These are phyloP conservation scores for Gortyna flavago DNA, from an alignment of 2,888 invertebrate species.

Conservation along the genomic window DNA sequence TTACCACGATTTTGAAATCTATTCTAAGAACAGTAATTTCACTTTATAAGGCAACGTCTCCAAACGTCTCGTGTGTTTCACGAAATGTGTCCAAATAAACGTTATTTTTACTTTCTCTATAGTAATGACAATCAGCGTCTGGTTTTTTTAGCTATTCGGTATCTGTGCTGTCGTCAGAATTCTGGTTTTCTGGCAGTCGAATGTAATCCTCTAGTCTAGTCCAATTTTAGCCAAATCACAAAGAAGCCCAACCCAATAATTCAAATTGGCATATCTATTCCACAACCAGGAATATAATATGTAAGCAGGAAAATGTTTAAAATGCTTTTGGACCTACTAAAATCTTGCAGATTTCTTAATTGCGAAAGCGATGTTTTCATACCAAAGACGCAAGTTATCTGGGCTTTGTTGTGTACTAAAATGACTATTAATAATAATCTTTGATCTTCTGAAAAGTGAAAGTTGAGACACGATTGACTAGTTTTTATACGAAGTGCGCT, in stretches of 20 bases:
- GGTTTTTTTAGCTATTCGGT: not conserved
- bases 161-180: not conserved
- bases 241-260: not conserved
- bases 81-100: not conserved
- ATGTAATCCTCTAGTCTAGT: not conserved
- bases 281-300: not conserved
- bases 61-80: not conserved
- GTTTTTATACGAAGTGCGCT: conserved; percentile 6
- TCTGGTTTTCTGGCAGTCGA: not conserved
- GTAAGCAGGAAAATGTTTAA: no score
- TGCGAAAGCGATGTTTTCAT: not conserved
- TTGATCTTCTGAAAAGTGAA: conserved; percentile 11
- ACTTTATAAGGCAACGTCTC: not conserved
- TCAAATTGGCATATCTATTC: not conserved
- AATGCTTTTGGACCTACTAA: not conserved
- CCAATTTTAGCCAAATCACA: not conserved
- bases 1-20: conserved; percentile 15
- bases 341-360: not conserved
- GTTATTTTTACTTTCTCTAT: not conserved
- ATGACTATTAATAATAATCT: not conserved
- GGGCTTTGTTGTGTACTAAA: not conserved
- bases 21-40: not conserved
- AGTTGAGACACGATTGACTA: not conserved
- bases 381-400: not conserved
- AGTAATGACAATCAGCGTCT: not conserved